A percentile compares a stretch with the other conserved stretches of the same genome.
Evolutionary conservation across 2,797 vertebrate species (phyloP).

Genomic region (Esox lucius): DNA sequence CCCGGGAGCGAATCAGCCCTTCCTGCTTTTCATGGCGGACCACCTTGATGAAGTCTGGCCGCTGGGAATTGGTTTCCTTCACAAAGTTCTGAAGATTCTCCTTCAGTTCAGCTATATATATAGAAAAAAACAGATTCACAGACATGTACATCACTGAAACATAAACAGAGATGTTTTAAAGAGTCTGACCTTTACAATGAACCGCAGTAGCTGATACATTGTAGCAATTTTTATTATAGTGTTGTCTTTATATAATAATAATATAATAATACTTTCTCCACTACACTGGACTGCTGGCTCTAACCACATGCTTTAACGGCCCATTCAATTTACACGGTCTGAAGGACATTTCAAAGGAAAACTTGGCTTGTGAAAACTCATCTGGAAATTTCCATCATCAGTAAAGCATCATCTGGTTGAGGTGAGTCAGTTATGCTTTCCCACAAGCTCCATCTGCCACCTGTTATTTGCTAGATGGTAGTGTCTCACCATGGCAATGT

Average conservation of each 20-base stretch:
- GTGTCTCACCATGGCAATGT: conserved; percentile 20
- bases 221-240: neutral
- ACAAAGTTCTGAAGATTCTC: conserved; percentile 87
- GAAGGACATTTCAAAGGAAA: neutral
- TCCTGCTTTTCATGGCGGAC: conserved; percentile 89
- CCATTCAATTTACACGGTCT: neutral
- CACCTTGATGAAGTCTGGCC: conserved; percentile 87
- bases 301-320: neutral
- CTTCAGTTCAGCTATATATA: conserved; percentile 82
- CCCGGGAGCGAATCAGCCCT: conserved; percentile 90
- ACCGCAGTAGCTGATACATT: neutral
- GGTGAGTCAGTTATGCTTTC: conserved; percentile 19
- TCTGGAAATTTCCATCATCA: neutral
- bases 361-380: neutral
- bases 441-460: conserved; percentile 14
- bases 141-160: neutral
- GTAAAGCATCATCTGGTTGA: conserved; percentile 11
- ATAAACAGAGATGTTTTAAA: neutral
- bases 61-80: conserved; percentile 81
- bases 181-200: neutral
- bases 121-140: neutral
- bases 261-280: neutral
- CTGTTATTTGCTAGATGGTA: conserved; percentile 22
- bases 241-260: no score
- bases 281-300: neutral